Evolutionary conservation across 2,888 invertebrate genomes (phyloP).

Genomic region (Deroplatys truncata): DNA sequence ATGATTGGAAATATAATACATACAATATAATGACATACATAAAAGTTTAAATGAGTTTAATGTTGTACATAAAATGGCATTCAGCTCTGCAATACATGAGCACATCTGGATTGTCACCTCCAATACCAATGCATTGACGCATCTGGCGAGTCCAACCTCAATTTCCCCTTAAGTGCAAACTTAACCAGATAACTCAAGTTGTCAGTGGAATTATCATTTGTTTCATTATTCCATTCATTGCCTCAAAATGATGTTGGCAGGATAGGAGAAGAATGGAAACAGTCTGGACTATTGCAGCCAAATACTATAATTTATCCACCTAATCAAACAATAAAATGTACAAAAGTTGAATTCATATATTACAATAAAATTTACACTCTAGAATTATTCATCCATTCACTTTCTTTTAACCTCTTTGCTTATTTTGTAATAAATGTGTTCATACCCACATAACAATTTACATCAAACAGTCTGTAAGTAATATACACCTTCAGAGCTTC

Average conservation of each 20-base stretch:
- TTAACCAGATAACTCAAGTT: not conserved
- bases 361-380: not conserved
- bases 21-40: too few relatives aligned
- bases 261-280: too few relatives aligned
- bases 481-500: not conserved
- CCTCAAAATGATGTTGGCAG: too few relatives aligned
- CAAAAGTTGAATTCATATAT: not conserved
- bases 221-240: not conserved
- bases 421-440: not conserved
- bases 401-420: not conserved
- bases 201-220: not conserved
- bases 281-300: not conserved
- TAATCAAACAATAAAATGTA: not conserved
- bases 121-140: too few relatives aligned
- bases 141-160: too few relatives aligned
- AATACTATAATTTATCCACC: not conserved
- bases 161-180: too few relatives aligned
- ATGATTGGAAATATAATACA: too few relatives aligned
- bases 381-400: not conserved
- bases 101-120: too few relatives aligned
- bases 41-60: too few relatives aligned
- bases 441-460: not conserved
- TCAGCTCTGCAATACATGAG: too few relatives aligned
- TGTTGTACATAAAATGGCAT: too few relatives aligned
- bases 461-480: not conserved